A percentile compares a stretch with the other conserved stretches of the same genome.
Conservation (phyloP, 1,140 invertebrate species). For the Mya arenaria region DNA sequence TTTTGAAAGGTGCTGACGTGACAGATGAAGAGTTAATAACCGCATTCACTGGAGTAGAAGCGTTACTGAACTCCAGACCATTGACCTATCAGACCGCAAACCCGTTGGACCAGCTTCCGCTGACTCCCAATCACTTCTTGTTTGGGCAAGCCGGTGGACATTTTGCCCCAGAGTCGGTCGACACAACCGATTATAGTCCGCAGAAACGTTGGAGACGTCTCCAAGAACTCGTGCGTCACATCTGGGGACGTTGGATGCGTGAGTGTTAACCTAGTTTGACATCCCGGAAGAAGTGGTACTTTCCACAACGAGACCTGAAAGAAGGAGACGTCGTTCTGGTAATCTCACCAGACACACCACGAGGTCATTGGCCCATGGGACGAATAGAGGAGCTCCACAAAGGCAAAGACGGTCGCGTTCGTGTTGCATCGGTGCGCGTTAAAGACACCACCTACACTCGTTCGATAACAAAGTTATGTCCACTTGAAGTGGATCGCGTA, state of each 20-base stretch:
- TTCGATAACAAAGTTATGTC: constrained; percentile 6
- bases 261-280: constrained; percentile 39
- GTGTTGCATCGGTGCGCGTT: neutral
- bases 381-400: neutral
- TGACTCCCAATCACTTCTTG: constrained; percentile 46
- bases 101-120: constrained; percentile 15
- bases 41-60: constrained; percentile 24
- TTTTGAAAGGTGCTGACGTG: constrained; percentile 15
- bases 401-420: constrained; percentile 6
- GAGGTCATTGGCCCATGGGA: constrained; percentile 20
- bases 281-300: neutral
- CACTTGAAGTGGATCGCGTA: constrained; percentile 9
- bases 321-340: constrained; percentile 35
- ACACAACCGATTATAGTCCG: neutral
- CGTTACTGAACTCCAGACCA: constrained; percentile 37
- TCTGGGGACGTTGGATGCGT: constrained; percentile 48
- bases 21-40: constrained; percentile 43
- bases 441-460: neutral
- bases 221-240: constrained; percentile 43
- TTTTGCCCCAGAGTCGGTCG: constrained; percentile 26
- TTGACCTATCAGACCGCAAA: constrained; percentile 36
- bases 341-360: neutral
- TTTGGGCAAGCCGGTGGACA: constrained; percentile 36
- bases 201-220: constrained; percentile 36
- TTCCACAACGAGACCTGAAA: neutral